Evolutionary conservation across 2,113 vertebrate species (phyloP).

Genomic region (Mola mola): DNA sequence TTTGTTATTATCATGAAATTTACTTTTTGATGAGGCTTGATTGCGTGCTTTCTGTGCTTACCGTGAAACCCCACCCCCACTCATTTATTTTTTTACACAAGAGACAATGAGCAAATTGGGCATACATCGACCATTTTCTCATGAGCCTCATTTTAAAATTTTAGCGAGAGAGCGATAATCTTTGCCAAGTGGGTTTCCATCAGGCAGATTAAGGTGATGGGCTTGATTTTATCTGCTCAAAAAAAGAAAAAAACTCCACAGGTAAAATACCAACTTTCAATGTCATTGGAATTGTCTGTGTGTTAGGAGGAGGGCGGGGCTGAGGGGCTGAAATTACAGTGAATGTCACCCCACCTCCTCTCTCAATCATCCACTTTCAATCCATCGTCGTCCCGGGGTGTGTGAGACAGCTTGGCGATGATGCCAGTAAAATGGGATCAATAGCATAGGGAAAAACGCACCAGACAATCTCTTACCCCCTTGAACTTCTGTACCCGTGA

Average conservation of each 20-base stretch:
- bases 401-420: constrained; percentile 77
- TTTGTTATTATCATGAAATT: constrained; percentile 20
- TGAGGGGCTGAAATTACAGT: constrained; percentile 69
- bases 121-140: constrained; percentile 45
- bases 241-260: constrained; percentile 15
- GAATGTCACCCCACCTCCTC: constrained; percentile 80
- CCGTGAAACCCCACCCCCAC: too few species aligned
- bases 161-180: constrained; percentile 44
- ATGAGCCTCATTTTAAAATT: constrained; percentile 39
- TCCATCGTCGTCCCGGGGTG: constrained; percentile 69
- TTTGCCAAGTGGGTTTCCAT: constrained; percentile 36
- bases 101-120: constrained; percentile 33
- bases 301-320: constrained; percentile 31
- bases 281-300: constrained; percentile 59
- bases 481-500: constrained; percentile 80
- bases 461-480: constrained; percentile 82
- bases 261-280: constrained; percentile 53
- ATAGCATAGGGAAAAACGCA: constrained; percentile 78
- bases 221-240: constrained; percentile 39
- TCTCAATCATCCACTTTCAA: constrained; percentile 82
- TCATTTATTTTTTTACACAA: too few species aligned
- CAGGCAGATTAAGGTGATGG: constrained; percentile 30
- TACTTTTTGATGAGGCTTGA: constrained; percentile 8
- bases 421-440: constrained; percentile 83
- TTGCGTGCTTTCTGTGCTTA: constrained; percentile 16